Evolutionary conservation across 2,113 vertebrate genomes (phyloP).

Genomic region (Aix galericulata): DNA sequence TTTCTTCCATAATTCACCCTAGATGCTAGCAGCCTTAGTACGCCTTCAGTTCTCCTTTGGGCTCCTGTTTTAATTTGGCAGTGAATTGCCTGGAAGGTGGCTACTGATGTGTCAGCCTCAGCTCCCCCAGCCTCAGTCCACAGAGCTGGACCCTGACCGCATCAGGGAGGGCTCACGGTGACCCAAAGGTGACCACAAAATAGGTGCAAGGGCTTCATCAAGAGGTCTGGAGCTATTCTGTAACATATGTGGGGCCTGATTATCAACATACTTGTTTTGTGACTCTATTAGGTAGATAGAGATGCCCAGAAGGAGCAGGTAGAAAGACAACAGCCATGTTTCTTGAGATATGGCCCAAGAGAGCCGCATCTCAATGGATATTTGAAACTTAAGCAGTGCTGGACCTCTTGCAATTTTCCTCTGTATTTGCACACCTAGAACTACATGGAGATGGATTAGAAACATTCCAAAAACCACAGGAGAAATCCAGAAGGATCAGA

Average conservation of each 20-base stretch:
- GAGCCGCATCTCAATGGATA: neutral
- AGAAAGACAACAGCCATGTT: neutral
- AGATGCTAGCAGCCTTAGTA: neutral
- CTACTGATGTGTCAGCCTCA: neutral
- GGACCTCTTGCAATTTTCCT: neutral
- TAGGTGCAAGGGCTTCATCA: neutral
- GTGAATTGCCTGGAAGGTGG: neutral
- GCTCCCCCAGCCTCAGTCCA: neutral
- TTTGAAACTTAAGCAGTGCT: neutral
- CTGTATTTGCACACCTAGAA: neutral
- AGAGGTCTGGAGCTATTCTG: neutral
- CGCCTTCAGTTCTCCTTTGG: neutral
- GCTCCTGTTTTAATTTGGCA: neutral
- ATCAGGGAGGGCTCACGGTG: neutral
- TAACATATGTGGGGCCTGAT: neutral
- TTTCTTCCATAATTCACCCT: neutral
- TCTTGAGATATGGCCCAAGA: neutral
- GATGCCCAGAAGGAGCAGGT: neutral
- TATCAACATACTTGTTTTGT: neutral
- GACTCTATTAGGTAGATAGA: neutral
- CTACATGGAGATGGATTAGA: neutral
- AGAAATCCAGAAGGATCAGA: neutral
- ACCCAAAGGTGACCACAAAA: neutral
- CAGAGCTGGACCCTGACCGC: no score
- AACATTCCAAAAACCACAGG: neutral